A percentile compares a stretch with the other conserved stretches of the same genome.
Evolutionary conservation across 2,797 vertebrate genomes (phyloP).

Genomic region (Cyclura pinguis): DNA sequence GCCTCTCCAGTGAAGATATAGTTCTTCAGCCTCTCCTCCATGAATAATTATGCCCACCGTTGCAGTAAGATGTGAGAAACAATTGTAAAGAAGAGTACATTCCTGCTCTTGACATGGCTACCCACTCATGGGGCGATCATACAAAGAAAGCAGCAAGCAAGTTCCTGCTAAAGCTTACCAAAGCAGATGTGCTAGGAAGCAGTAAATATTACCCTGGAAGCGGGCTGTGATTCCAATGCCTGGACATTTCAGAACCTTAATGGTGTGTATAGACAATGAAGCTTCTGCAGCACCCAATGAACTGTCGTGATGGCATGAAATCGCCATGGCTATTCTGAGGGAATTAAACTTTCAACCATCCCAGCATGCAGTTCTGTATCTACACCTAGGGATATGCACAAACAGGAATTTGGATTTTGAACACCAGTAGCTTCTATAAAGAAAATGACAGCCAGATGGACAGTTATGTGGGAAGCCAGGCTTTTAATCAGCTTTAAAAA

Average conservation of each 20-base stretch:
- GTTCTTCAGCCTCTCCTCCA: not conserved
- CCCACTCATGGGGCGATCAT: slow-evolving; percentile 58
- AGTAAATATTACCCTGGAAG: slow-evolving; percentile 65
- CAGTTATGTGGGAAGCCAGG: not conserved
- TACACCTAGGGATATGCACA: not conserved
- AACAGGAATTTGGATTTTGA: not conserved
- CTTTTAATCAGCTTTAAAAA: not conserved
- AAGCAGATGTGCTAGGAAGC: slow-evolving; percentile 65
- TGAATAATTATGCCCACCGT: not conserved
- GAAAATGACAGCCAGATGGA: not conserved
- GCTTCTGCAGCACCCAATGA: not conserved
- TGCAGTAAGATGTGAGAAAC: not conserved
- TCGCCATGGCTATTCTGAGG: not conserved
- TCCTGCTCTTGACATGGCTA: slow-evolving; percentile 34
- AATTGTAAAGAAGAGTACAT: not conserved
- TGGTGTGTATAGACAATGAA: not conserved
- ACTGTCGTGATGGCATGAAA: not conserved
- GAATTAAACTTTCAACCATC: not conserved
- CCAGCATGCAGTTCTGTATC: not conserved
- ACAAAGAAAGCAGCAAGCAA: slow-evolving; percentile 59
- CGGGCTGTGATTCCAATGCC: slow-evolving; percentile 36
- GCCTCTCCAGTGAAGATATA: not conserved
- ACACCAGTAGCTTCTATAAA: not conserved
- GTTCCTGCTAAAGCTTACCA: slow-evolving; percentile 50
- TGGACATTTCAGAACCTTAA: slow-evolving; percentile 60